phyloP scores from a whole-genome alignment of 2,797 vertebrate species.

The Acestrorhynchus altus region DNA sequence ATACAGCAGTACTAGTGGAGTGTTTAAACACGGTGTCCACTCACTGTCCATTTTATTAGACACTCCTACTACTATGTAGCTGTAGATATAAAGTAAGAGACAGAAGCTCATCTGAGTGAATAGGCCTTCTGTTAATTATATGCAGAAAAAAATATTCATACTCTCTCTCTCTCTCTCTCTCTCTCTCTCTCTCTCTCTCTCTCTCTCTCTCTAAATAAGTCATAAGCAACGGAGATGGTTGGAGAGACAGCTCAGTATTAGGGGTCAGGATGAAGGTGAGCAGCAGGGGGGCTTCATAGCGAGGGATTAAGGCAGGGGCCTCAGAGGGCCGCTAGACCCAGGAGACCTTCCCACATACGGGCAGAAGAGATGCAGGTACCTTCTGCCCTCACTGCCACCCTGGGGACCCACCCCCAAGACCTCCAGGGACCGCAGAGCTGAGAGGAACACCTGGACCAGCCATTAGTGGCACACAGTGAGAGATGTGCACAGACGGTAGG shows the following conservation, averaged over 20 bases:
- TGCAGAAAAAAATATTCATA: too few species aligned
- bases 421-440: constrained; percentile 72
- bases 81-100: too few species aligned
- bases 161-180: too few species aligned
- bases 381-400: constrained; percentile 70
- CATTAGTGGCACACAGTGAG: constrained; percentile 82
- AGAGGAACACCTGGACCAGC: constrained; percentile 85
- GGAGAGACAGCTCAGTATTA: constrained; percentile 29
- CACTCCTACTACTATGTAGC: too few species aligned
- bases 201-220: constrained; percentile 29
- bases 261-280: constrained; percentile 36
- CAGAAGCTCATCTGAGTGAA: too few species aligned
- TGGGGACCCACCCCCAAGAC: constrained; percentile 65
- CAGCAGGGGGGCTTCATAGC: constrained; percentile 33
- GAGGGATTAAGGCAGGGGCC: constrained; percentile 44
- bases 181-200: background rate
- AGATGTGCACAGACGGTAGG: constrained; percentile 79
- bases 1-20: too few species aligned
- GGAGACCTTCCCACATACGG: constrained; percentile 71
- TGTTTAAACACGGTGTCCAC: too few species aligned
- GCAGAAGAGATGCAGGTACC: constrained; percentile 78
- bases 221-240: constrained; percentile 17
- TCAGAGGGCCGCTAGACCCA: constrained; percentile 61
- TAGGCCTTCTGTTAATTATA: too few species aligned
- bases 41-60: too few species aligned